Base-by-base conservation (phyloP, 2,113 vertebrate genomes). In the Thalassarche chlororhynchos region DNA sequence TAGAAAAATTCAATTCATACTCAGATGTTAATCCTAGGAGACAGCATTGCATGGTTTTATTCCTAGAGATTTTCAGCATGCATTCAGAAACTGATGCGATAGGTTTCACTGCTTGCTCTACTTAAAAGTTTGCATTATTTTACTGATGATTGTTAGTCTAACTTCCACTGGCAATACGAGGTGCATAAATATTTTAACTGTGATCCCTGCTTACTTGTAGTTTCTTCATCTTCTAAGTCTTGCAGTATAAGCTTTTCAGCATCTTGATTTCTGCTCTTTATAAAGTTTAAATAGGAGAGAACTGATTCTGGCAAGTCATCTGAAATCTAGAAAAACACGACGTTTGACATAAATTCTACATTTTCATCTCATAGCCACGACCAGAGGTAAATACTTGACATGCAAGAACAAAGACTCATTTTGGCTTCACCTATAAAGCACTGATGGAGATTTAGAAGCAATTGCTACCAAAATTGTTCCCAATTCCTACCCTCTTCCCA, bases 251-350 rank as follows among this genome's bases (percentile, higher is more conserved):
- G 64, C 21, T 98, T 98, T 96, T 99, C 99, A 86, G 97, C 98
- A 60, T 91, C 88, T 92, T 97, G 97, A 82, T 98, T 98, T 96
- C 98, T 98, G 61, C 93, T 98, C 90, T 97, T 98, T 40, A 99
- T 98, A 55, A 97, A 87, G 79, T 98, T 96, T 94, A 99, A 98
- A 98, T 98, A 99, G 57, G 97, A 97, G 62, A 99, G 58, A 93
- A 99, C 94, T n/a, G 99, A 98, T 38, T 98, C 96, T 29, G 99
- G 99, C 34, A 99, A 90, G 25, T 98, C 98, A 89, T 95, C 98
- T 31, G 95, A 89, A 83, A 87, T 89, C 99, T 99, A 93, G 81
- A 97, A 79, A 76, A 76, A 58, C n/a, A 84, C 0, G 1, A 5
- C 2, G 5, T 55, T 75, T 93, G 34, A 58, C 15, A 76, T 17